Evolutionary conservation across 2,113 vertebrate species (phyloP).

Genomic region (Verasper variegatus): DNA sequence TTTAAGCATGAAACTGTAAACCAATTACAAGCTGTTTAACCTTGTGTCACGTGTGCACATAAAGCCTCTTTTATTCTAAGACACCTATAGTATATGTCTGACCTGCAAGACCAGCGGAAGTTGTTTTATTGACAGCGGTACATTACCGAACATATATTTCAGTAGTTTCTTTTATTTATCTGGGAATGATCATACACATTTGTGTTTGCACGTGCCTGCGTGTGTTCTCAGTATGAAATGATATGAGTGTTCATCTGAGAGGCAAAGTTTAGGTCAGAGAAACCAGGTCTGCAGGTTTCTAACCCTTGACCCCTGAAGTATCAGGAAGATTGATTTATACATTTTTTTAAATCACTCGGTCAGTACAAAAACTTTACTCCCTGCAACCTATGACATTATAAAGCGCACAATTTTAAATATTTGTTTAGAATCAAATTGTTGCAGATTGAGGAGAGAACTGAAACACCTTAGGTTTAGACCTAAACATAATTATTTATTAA

Average conservation of each 20-base stretch:
- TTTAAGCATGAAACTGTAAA: slow-evolving; percentile 49
- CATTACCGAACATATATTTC: not conserved
- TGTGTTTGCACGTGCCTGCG: no score
- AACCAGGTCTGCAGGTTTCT: not conserved
- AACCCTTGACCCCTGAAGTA: not conserved
- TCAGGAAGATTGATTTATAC: not conserved
- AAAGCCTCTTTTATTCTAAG: slow-evolving; percentile 61
- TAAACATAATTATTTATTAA: no score
- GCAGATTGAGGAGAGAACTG: no score
- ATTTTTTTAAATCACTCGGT: not conserved
- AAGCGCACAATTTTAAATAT: no score
- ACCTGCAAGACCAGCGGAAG: not conserved
- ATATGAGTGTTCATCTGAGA: not conserved
- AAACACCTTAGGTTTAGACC: no score
- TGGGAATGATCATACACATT: not conserved
- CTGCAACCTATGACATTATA: no score
- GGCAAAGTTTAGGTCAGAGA: not conserved
- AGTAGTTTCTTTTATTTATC: not conserved
- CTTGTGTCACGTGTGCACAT: slow-evolving; percentile 41
- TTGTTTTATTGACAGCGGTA: not conserved
- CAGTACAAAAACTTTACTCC: not conserved
- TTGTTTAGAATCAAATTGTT: no score
- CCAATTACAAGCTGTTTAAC: slow-evolving; percentile 68
- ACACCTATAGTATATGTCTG: not conserved
- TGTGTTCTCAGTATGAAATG: not conserved